These are phyloP conservation scores for Octopus sinensis DNA, from an alignment of 1,140 invertebrate genomes.

Conservation along the genomic window DNA sequence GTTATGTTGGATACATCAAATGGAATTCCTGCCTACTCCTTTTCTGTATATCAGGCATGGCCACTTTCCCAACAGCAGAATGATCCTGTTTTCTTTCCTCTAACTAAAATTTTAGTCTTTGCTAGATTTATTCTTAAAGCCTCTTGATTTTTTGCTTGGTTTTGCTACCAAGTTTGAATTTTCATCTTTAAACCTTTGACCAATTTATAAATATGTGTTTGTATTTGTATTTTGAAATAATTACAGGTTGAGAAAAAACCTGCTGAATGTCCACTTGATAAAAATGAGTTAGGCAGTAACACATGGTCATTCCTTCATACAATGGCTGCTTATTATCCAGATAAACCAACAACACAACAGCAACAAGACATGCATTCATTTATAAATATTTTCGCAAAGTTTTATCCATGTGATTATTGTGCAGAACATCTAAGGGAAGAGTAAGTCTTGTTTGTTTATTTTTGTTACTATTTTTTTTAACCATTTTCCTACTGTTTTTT, in stretches of 20 bases:
- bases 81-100: too few species aligned
- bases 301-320: conserved; percentile 95
- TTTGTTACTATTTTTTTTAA: background rate
- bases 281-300: conserved; percentile 57
- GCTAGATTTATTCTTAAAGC: background rate
- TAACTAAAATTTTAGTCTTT: too few species aligned
- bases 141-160: background rate
- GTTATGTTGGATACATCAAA: too few species aligned
- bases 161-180: background rate
- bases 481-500: background rate
- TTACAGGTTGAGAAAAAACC: background rate
- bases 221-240: background rate
- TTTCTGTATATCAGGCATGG: too few species aligned
- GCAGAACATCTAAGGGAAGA: conserved; percentile 71
- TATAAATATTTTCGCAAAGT: conserved; percentile 80
- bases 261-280: conserved; percentile 56
- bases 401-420: conserved; percentile 93
- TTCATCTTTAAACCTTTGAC: background rate
- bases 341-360: conserved; percentile 73
- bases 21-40: too few species aligned
- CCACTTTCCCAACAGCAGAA: too few species aligned
- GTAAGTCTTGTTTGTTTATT: conserved; percentile 24
- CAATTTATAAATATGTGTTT: background rate
- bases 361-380: conserved; percentile 78
- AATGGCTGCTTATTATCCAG: conserved; percentile 93